phyloP scores from a whole-genome alignment of 2,797 vertebrate species.

The Muraenolepis orangiensis region DNA sequence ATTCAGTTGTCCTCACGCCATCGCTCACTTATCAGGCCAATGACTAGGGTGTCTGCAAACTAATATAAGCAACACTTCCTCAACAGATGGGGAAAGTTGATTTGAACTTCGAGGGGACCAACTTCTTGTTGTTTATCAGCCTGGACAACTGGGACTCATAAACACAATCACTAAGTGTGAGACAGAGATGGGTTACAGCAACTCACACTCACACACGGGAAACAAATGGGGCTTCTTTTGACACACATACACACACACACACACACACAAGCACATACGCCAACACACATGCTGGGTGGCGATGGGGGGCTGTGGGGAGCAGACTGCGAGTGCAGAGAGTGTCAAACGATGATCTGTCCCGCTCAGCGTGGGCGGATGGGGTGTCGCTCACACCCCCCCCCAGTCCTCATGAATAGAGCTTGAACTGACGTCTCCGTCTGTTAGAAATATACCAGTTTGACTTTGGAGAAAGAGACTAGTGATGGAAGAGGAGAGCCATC shows the following conservation, averaged over 20 bases:
- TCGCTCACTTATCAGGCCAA: no score
- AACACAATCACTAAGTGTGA: background rate
- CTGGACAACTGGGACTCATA: background rate
- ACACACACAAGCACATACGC: background rate
- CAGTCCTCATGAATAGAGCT: no score
- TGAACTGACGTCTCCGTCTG: no score
- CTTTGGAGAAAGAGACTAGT: slow-evolving; percentile 10
- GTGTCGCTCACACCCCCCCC: background rate
- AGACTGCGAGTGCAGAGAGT: slow-evolving; percentile 46
- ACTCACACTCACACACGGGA: background rate
- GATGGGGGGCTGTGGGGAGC: slow-evolving; percentile 26
- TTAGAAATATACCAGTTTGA: slow-evolving; percentile 28
- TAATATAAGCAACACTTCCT: no score
- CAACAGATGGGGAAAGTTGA: background rate
- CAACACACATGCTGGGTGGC: slow-evolving; percentile 26
- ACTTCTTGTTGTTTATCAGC: background rate
- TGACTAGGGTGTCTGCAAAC: no score
- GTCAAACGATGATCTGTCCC: slow-evolving; percentile 53
- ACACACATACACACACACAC: background rate
- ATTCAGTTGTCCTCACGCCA: no score
- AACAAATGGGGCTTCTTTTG: no score
- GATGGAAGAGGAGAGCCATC: slow-evolving; percentile 10
- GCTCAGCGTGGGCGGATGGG: slow-evolving; percentile 46
- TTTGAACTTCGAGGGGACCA: background rate
- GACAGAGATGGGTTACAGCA: background rate